These are phyloP conservation scores for Branchipolynoe longqiensis DNA, from an alignment of 2,888 invertebrate genomes.

Conservation along the genomic window DNA sequence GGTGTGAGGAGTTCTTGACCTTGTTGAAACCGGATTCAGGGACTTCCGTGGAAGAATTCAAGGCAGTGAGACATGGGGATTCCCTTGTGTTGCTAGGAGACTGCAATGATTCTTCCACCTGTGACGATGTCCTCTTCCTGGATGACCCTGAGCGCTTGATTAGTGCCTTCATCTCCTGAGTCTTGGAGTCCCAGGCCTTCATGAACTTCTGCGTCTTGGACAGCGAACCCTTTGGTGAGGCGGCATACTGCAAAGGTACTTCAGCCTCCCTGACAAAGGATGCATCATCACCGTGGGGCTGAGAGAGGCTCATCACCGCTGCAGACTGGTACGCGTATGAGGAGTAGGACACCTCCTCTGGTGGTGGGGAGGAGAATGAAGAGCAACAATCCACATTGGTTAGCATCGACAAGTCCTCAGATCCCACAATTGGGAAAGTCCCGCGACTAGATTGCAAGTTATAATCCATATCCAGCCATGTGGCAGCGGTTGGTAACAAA, in stretches of 20 bases:
- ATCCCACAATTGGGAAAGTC: not conserved
- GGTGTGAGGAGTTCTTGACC: too few species aligned
- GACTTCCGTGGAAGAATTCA: too few species aligned
- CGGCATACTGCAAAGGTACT: not conserved
- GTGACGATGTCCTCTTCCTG: not conserved
- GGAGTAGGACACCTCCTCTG: not conserved
- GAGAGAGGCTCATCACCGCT: not conserved
- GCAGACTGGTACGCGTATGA: not conserved
- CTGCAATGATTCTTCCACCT: too few species aligned
- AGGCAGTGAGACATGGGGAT: too few species aligned
- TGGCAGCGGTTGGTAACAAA: not conserved
- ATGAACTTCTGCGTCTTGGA: not conserved
- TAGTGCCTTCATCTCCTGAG: constrained; percentile 6
- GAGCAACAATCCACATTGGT: not conserved
- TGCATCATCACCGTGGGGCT: constrained; percentile 8
- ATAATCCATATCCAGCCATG: constrained; percentile 12
- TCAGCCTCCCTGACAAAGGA: not conserved
- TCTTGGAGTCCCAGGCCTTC: constrained; percentile 2
- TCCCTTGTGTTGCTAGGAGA: too few species aligned
- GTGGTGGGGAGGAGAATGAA: not conserved
- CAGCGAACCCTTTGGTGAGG: not conserved
- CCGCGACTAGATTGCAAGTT: not conserved
- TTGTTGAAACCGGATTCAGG: too few species aligned
- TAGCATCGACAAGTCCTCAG: constrained; percentile 11
- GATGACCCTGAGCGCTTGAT: not conserved